These are phyloP conservation scores for Brachionus manjavacas DNA, from an alignment of 1,140 invertebrate genomes.

Conservation along the genomic window DNA sequence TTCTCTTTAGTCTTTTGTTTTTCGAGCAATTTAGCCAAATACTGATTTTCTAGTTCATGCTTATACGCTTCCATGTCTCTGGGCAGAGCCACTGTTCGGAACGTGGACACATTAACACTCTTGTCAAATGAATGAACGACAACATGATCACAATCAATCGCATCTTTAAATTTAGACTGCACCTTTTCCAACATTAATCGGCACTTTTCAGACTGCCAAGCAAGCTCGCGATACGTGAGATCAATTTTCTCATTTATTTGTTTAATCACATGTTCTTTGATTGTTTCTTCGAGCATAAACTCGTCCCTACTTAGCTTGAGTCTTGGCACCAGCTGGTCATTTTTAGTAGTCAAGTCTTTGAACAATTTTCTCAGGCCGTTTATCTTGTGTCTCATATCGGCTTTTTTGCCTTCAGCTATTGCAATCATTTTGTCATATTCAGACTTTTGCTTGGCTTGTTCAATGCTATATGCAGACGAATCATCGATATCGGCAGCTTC, in stretches of 20 bases:
- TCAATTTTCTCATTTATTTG: constrained; percentile 52
- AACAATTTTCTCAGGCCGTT: constrained; percentile 53
- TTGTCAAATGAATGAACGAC: constrained; percentile 51
- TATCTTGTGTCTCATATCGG: constrained; percentile 51
- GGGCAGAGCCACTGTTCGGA: constrained; percentile 13
- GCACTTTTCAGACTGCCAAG: constrained; percentile 67
- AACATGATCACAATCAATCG: constrained; percentile 55
- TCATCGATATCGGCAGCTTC: constrained; percentile 62
- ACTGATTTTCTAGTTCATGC: constrained; percentile 8
- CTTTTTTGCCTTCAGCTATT: constrained; percentile 62
- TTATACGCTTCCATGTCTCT: constrained; percentile 37
- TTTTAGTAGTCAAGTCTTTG: constrained; percentile 51
- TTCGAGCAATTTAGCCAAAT: constrained; percentile 7
- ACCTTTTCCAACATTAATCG: constrained; percentile 68
- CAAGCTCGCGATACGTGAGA: constrained; percentile 54
- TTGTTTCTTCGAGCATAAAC: constrained; percentile 50
- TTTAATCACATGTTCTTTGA: constrained; percentile 44
- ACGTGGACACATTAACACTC: neutral
- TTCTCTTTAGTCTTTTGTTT: constrained; percentile 38
- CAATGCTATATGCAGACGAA: constrained; percentile 63
- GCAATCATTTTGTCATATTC: constrained; percentile 62
- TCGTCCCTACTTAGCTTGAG: constrained; percentile 43
- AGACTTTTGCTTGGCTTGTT: constrained; percentile 64
- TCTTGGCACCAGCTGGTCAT: constrained; percentile 45
- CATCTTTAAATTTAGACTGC: constrained; percentile 57